Evolutionary conservation across 2,113 vertebrate genomes (phyloP), one percentile per base, ranked within the genome.

Genomic region (Dicerorhinus sumatrensis): DNA sequence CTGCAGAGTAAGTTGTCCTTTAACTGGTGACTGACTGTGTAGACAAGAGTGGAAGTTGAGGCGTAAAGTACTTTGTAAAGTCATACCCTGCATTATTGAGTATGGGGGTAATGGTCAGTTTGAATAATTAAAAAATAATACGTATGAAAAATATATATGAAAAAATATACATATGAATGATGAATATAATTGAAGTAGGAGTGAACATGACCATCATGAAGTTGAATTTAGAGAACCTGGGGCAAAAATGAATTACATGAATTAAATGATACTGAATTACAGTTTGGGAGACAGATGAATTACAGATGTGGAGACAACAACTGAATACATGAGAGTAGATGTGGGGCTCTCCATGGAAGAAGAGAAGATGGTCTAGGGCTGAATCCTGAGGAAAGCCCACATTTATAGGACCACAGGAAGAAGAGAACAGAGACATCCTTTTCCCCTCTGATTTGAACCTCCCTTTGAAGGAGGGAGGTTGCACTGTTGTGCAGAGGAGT

Each of bases 161-260:
- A n/a, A 36, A 33, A 31, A 48, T 14, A 25, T 33, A 75, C 51
- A 46, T 82, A 33, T 54, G 80, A 69, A 83, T 88, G 58, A 84
- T 54, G 56, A 82, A 81, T 62, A 86, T 56, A 93, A 81, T 62
- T 89, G 51, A 33, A 73, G 18, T 81, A 6, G 16, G 33, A 76
- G 27, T 67, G 23, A 87, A 92, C 90, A 92, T 72, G 13, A 65
- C 46, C n/a, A 70, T 87, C 51, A 73, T 77, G 33, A 84, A 67
- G 16, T 67, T 88, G 60, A 86, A 91, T 84, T 86, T 90, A 65
- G 85, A 92, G 46, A 76, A 18, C n/a, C 51, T 84, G 4, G 51
- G 17, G 69, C 65, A 82, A 70, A 95, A 79, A 36, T 42, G 12
- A 93, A 93, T 20, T 88, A n/a, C n/a, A n/a, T n/a, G n/a, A n/a